Evolutionary conservation across 2,888 invertebrate species (phyloP).

Genomic region (Lagria hirta): DNA sequence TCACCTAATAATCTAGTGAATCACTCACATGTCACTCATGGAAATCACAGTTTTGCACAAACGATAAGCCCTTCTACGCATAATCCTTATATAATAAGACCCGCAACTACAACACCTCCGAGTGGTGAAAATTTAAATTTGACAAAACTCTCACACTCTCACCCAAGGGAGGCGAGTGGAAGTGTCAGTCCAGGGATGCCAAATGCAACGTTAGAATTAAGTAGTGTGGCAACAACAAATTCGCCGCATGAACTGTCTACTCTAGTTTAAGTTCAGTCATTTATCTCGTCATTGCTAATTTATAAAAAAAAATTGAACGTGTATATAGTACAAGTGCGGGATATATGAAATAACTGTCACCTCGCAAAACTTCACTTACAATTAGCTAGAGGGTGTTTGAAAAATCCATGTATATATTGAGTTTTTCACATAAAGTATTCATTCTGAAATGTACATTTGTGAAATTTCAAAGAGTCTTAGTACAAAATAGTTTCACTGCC

Average conservation of each 20-base stretch:
- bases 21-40: constrained; percentile 48
- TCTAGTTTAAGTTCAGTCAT: constrained; percentile 58
- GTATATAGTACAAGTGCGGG: no score
- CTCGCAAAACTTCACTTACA: constrained; percentile 33
- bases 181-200: constrained; percentile 67
- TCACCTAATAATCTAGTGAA: constrained; percentile 41
- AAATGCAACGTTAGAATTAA: constrained; percentile 58
- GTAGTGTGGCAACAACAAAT: constrained; percentile 64
- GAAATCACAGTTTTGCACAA: constrained; percentile 49
- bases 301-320: constrained; percentile 31
- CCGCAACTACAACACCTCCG: constrained; percentile 63
- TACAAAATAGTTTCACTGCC: constrained; percentile 44
- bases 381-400: constrained; percentile 40
- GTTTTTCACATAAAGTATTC: constrained; percentile 31
- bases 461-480: constrained; percentile 42
- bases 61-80: constrained; percentile 40
- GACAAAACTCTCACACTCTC: constrained; percentile 42
- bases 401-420: constrained; percentile 35
- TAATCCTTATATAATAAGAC: constrained; percentile 63
- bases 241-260: constrained; percentile 71
- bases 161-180: constrained; percentile 59
- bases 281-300: constrained; percentile 34
- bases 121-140: constrained; percentile 46
- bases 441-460: constrained; percentile 27
- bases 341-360: constrained; percentile 28